Evolutionary conservation across 2,888 invertebrate species (phyloP).

Genomic region (Cataglyphis livida): DNA sequence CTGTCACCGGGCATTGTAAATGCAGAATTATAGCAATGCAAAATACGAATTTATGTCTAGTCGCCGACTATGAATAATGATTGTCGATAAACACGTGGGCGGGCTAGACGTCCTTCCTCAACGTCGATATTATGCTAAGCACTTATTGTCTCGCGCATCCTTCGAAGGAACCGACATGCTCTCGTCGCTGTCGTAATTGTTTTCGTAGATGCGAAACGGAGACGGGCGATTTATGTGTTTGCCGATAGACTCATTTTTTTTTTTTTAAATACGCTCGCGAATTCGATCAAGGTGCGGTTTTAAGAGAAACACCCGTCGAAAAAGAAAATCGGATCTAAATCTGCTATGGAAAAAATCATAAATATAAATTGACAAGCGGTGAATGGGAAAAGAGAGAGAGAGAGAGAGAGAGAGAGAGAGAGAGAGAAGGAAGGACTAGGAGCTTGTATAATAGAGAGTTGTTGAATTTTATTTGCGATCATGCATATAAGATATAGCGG

Average conservation of each 20-base stretch:
- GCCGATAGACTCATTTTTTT: constrained; percentile 37
- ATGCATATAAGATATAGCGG: constrained; percentile 80
- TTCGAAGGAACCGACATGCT: constrained; percentile 33
- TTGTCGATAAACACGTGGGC: constrained; percentile 22
- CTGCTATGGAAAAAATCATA: constrained; percentile 4
- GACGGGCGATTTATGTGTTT: constrained; percentile 48
- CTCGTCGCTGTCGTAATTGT: constrained; percentile 60
- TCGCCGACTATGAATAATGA: constrained; percentile 35
- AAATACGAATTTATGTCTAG: constrained; percentile 31
- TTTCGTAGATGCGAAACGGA: constrained; percentile 48
- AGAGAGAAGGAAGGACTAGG: constrained; percentile 46
- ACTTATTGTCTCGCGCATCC: constrained; percentile 40
- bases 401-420: constrained; percentile 22
- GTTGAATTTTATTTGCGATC: constrained; percentile 83
- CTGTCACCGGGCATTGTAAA: not conserved
- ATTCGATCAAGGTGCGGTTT: constrained; percentile 52
- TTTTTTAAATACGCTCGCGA: constrained; percentile 52
- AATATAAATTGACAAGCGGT: constrained; percentile 12
- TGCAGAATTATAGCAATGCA: constrained; percentile 13
- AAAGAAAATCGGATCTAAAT: constrained; percentile 3
- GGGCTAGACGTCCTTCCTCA: constrained; percentile 22
- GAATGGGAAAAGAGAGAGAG: constrained; percentile 24
- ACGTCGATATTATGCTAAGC: constrained; percentile 40
- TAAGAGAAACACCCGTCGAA: constrained; percentile 60
- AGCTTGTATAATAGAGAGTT: constrained; percentile 65